A percentile compares a stretch with the other conserved stretches of the same genome.
These are phyloP conservation scores for Fratercula arctica DNA, from an alignment of 2,797 vertebrate species.

Conservation along the genomic window DNA sequence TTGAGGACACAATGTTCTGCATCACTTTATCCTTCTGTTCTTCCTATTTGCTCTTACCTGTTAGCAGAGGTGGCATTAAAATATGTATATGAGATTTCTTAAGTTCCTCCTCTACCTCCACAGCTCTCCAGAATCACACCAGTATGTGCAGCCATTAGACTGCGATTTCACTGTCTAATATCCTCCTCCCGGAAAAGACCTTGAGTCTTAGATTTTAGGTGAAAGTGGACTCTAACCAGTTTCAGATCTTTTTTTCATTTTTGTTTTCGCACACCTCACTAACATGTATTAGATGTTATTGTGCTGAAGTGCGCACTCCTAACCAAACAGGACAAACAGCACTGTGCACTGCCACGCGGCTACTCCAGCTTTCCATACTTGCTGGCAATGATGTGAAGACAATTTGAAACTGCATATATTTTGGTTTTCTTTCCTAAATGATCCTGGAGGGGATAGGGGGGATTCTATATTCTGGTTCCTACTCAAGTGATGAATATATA, in stretches of 20 bases:
- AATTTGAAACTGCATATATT: background rate
- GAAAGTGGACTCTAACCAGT: background rate
- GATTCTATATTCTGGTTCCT: background rate
- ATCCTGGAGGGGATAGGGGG: background rate
- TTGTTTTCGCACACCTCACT: background rate
- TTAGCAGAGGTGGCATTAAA: background rate
- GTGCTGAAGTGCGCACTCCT: background rate
- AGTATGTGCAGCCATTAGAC: background rate
- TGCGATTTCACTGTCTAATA: background rate
- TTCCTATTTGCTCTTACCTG: background rate
- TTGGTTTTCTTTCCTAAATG: background rate
- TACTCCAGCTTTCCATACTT: background rate
- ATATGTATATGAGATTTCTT: background rate
- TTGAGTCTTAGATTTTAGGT: background rate
- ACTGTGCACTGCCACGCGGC: rapidly evolving
- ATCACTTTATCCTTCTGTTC: background rate
- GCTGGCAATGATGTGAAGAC: background rate
- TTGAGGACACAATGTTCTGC: background rate
- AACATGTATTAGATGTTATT: background rate
- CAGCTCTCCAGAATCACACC: background rate
- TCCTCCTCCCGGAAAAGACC: background rate
- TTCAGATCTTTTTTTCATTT: background rate
- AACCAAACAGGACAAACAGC: background rate
- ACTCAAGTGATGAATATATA: background rate
- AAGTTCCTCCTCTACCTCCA: background rate